Base-by-base conservation (phyloP, 2,888 invertebrate genomes). In the Lasioglossum pauxillum region DNA sequence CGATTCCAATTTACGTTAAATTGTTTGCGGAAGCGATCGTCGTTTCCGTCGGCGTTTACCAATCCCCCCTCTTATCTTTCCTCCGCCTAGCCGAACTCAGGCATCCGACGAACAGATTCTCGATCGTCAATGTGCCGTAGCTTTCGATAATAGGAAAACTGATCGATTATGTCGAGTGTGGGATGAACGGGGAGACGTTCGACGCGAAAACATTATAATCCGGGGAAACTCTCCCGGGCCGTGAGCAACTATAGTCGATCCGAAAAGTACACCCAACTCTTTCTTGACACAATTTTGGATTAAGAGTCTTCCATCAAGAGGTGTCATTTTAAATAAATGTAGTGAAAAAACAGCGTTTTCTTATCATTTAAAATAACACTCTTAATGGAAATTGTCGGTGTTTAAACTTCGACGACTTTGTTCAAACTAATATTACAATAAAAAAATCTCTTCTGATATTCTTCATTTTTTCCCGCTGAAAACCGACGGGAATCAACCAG, bases 1-100 rank as follows among this genome's bases (percentile, higher is more conserved):
- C 87, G 77, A 86, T 90, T 90, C 76, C 89, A 92, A 91, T 92
- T 90, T 90, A 79, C 85, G 85, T 83, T 88, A 91, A 92, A 90
- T 92, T 93, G 89, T 91, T 92, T 90, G 84, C 86, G 78, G 79
- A 81, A 90, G 80, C 86, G 76, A 76, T 82, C 80, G 53, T 74
- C 71, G 71, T 86, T 87, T 84, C 85, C 60, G 35, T 57, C 71
- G 49, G 69, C 75, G 64, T 64, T 82, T 78, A 60, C 82, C 80
- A 53, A 78, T 10, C 75, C 73, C 71, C 78, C 83, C 64, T 53
- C 67, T 27, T 69, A 38, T 64, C 64, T 64, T 64, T 41, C 12
- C 57, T 35, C 16, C 38, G n/a, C 14, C 23, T 38, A 49, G 31
- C 64, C 41, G 67, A 46, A 41, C 49, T 71, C 38, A 41, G 14